These are phyloP conservation scores for Drosophila parthenogenetica DNA, from an alignment of 2,888 invertebrate genomes.

Conservation along the genomic window DNA sequence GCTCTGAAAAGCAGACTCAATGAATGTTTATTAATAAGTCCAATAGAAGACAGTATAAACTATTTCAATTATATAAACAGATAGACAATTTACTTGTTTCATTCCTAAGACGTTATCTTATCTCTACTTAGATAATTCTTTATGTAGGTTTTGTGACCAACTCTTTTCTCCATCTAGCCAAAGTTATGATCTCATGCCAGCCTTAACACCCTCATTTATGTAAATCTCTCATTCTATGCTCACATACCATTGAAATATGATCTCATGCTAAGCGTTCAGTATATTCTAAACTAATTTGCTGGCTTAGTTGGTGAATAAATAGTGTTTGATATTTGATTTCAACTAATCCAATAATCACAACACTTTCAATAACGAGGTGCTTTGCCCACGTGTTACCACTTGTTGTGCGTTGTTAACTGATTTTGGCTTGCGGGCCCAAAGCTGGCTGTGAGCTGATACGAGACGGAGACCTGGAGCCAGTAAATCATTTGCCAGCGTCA, in stretches of 20 bases:
- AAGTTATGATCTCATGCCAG: neutral
- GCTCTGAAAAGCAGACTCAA: too few relatives aligned
- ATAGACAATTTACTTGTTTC: too few relatives aligned
- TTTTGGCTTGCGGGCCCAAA: slow-evolving; percentile 48
- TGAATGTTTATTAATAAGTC: too few relatives aligned
- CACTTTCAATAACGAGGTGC: slow-evolving; percentile 25
- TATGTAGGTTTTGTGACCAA: neutral
- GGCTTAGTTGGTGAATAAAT: neutral
- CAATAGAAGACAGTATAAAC: too few relatives aligned
- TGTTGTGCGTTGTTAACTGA: slow-evolving; percentile 63
- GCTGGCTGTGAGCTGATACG: slow-evolving; percentile 12
- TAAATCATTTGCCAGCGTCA: slow-evolving; percentile 78
- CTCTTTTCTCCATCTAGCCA: neutral
- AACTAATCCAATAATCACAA: slow-evolving; percentile 31
- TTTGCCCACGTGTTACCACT: slow-evolving; percentile 57
- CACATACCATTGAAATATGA: neutral
- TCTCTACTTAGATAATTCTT: too few relatives aligned
- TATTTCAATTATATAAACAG: too few relatives aligned
- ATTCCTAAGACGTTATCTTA: neutral
- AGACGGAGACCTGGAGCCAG: slow-evolving; percentile 50
- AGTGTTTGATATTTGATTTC: slow-evolving; percentile 13
- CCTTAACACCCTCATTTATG: neutral
- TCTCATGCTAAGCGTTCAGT: neutral
- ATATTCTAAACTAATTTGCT: neutral
- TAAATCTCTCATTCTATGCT: neutral